These are phyloP conservation scores for Plebejus argus DNA, from an alignment of 2,888 invertebrate species.

Conservation along the genomic window DNA sequence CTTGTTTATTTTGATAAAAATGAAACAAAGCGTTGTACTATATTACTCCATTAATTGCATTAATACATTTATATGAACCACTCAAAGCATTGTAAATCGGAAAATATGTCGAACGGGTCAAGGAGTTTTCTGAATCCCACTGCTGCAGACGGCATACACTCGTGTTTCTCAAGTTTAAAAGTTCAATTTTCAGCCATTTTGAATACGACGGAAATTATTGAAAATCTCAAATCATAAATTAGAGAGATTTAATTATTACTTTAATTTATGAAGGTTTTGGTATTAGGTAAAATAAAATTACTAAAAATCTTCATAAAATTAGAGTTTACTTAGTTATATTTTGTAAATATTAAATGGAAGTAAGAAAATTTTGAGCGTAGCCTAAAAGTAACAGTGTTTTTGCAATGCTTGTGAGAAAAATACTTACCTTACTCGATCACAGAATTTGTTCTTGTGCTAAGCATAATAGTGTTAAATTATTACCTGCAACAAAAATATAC, in stretches of 20 bases:
- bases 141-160: background rate
- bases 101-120: slow-evolving; percentile 14
- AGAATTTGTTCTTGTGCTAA: background rate
- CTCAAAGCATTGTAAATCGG: background rate
- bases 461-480: background rate
- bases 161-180: background rate
- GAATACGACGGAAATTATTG: background rate
- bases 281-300: too few species aligned
- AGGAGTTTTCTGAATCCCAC: background rate
- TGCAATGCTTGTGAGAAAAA: background rate
- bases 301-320: too few species aligned
- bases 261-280: background rate
- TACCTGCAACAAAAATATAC: background rate
- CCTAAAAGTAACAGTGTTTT: too few species aligned
- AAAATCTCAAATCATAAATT: background rate
- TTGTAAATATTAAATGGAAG: too few species aligned
- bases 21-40: too few species aligned
- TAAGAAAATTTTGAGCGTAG: too few species aligned
- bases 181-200: background rate
- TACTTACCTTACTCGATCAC: background rate
- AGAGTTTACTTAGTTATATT: too few species aligned
- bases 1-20: too few species aligned
- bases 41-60: background rate
- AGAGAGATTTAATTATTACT: background rate
- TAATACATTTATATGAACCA: background rate